Evolutionary conservation across 1,140 invertebrate species (phyloP), one percentile per base, ranked within the genome.

Genomic region (Pseudomyrmex flavicornis): DNA sequence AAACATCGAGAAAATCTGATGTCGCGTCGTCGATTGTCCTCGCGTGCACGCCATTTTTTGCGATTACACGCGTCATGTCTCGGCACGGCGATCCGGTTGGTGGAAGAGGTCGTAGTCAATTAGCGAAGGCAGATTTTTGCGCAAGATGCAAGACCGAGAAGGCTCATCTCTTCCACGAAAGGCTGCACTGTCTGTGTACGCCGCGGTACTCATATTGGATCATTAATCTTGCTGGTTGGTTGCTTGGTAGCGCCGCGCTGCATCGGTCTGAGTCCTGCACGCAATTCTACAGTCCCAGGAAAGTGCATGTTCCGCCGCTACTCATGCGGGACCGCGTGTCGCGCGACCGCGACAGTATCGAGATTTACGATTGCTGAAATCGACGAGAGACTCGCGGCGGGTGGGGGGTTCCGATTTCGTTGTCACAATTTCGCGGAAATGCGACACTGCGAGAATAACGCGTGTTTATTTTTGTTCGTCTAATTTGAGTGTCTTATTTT

Each of bases 71-170:
- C 74, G 54, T 73, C 83, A 85, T 83, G 74, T 35, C 44, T 56
- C 52, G 58, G n/a, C 56, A 15, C 65, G 65, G 35, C 52, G 76
- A 52, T 58, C 68, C 70, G n/a, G 54, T 22, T 54, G 65, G 46
- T 69, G 75, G 66, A 82, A 68, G 83, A 86, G 62, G 76, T 85
- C 75, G 68, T 44, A 82, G 66, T 85, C 83, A 85, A 86, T 86
- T 85, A 85, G 75, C 85, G 56, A 13, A 86, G 75, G 61, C 69
- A 74, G 68, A 62, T 85, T 68, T 69, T 80, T 56, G 76, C 83
- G 75, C 85, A 17, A 62, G 85, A 86, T 85, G 75, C 74, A 85
- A 86, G 74, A 83, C 74, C 83, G 74, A 50, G 5, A 35, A 35
- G 22, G 59, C 58, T 65, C 84, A 70, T 72, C 46, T 72, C 77